These are phyloP conservation scores for Leptodactylus fallax DNA, from an alignment of 2,797 vertebrate species.

Conservation along the genomic window DNA sequence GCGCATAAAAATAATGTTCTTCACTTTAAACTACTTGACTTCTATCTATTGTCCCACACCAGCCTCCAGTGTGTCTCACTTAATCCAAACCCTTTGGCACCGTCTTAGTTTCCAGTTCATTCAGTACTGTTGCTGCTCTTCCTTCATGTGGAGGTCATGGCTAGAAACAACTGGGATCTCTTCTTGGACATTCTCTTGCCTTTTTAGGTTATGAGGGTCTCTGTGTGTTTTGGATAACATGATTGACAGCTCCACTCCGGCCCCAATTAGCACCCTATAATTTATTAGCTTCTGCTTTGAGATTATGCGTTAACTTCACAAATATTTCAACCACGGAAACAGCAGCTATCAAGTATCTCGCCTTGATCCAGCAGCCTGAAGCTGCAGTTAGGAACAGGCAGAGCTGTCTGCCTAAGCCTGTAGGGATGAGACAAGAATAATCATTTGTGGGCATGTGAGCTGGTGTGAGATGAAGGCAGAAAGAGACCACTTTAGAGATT, in stretches of 20 bases:
- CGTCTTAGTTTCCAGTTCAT: slow-evolving; percentile 43
- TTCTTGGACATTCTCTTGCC: slow-evolving; percentile 78
- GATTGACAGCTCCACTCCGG: slow-evolving; percentile 80
- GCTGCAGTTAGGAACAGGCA: slow-evolving; percentile 73
- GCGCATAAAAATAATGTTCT: not conserved
- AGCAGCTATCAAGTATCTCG: slow-evolving; percentile 82
- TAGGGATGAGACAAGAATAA: slow-evolving; percentile 73
- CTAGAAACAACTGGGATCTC: slow-evolving; percentile 80
- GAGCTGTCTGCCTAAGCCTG: slow-evolving; percentile 72
- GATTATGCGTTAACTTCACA: slow-evolving; percentile 88
- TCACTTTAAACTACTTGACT: not conserved
- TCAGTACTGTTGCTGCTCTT: slow-evolving; percentile 65
- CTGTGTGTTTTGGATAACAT: slow-evolving; percentile 79
- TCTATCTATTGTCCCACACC: slow-evolving; percentile 1
- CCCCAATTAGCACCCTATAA: slow-evolving; percentile 87
- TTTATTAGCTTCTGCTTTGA: slow-evolving; percentile 87
- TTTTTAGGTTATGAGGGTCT: slow-evolving; percentile 85
- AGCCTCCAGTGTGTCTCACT: slow-evolving; percentile 14
- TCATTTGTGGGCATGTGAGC: slow-evolving; percentile 72
- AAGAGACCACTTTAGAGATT: slow-evolving; percentile 61
- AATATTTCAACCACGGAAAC: slow-evolving; percentile 85
- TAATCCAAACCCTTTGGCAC: slow-evolving; percentile 30
- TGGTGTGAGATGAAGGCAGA: slow-evolving; percentile 55
- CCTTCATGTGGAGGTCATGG: slow-evolving; percentile 74
- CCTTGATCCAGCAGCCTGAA: slow-evolving; percentile 75